Evolutionary conservation across 2,797 vertebrate species (phyloP).

Genomic region (Lagodon rhomboides): DNA sequence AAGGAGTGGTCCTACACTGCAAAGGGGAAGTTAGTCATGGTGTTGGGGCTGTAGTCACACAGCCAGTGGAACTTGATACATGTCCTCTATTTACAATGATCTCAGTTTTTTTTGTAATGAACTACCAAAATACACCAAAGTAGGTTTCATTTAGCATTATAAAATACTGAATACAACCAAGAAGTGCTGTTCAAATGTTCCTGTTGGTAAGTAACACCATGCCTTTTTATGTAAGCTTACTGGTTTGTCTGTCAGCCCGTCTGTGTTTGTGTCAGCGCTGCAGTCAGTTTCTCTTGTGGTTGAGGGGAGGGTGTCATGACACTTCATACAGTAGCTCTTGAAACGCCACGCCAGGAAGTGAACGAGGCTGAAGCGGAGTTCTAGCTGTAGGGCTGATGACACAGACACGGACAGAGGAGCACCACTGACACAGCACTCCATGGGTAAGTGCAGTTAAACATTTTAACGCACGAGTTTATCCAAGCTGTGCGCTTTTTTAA

Average conservation of each 20-base stretch:
- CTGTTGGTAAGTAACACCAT: background rate
- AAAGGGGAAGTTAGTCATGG: conserved; percentile 60
- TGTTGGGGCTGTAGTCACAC: conserved; percentile 24
- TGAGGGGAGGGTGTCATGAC: conserved; percentile 72
- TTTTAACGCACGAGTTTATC: background rate
- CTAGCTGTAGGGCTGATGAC: conserved; percentile 51
- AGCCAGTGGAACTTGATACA: conserved; percentile 25
- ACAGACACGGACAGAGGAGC: conserved; percentile 44
- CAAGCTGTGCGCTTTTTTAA: background rate
- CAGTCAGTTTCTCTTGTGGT: conserved; percentile 60
- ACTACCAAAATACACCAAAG: background rate
- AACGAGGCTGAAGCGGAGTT: conserved; percentile 49
- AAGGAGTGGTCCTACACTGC: conserved; percentile 33
- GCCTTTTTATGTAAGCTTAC: background rate
- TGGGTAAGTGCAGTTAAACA: conserved; percentile 64
- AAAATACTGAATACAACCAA: background rate
- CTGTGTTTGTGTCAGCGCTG: conserved; percentile 37
- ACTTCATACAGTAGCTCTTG: conserved; percentile 59
- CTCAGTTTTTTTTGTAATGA: background rate
- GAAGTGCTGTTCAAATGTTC: background rate
- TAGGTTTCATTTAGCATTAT: background rate
- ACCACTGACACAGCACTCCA: conserved; percentile 60
- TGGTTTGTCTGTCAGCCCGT: conserved; percentile 16
- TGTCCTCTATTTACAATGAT: background rate
- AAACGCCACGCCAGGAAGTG: conserved; percentile 78